These are phyloP conservation scores for Perca flavescens DNA, from an alignment of 2,113 vertebrate genomes.

Conservation along the genomic window DNA sequence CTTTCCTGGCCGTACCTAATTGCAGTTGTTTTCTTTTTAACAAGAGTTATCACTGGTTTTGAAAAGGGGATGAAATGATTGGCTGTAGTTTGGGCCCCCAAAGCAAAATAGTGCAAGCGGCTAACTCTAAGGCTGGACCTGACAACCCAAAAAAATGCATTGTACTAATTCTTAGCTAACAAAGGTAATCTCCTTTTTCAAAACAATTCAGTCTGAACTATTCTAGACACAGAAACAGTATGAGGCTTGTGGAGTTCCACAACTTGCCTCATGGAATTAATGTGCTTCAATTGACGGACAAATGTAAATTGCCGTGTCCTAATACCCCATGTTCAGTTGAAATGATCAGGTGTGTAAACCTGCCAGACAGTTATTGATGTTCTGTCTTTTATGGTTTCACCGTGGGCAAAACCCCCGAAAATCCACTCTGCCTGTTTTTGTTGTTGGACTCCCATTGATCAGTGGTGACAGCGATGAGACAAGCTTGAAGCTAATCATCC, in stretches of 20 bases:
- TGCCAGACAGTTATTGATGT: slow-evolving; percentile 67
- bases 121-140: neutral
- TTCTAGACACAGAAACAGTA: neutral
- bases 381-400: slow-evolving; percentile 29
- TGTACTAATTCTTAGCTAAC: neutral
- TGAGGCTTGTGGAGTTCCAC: slow-evolving; percentile 6
- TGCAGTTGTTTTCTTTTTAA: neutral
- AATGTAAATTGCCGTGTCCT: slow-evolving; percentile 27
- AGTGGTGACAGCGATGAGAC: slow-evolving; percentile 41
- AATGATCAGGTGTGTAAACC: slow-evolving; percentile 58
- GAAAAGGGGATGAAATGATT: neutral
- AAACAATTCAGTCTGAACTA: neutral
- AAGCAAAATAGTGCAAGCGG: neutral
- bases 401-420: slow-evolving; percentile 45
- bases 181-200: neutral
- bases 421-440: slow-evolving; percentile 46
- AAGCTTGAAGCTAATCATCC: slow-evolving; percentile 46
- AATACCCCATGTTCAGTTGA: neutral
- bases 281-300: slow-evolving; percentile 14
- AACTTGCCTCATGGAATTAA: slow-evolving; percentile 16
- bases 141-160: neutral
- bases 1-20: neutral
- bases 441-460: slow-evolving; percentile 57
- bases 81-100: neutral
- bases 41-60: neutral